Evolutionary conservation across 2,797 vertebrate genomes (phyloP).

Genomic region (Notamacropus eugenii): DNA sequence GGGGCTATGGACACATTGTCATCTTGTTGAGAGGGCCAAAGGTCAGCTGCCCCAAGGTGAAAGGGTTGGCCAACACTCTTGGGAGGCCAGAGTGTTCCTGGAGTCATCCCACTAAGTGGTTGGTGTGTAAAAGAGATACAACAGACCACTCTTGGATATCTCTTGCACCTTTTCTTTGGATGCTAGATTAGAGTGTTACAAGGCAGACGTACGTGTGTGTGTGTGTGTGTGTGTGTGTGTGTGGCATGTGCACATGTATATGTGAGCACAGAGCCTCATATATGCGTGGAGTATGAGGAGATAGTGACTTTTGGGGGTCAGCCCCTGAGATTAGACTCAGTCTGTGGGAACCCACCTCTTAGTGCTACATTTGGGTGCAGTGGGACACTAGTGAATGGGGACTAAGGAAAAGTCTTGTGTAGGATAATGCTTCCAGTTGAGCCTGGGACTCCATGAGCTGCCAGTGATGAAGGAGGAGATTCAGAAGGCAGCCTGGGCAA

Average conservation of each 20-base stretch:
- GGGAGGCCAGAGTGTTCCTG: not conserved
- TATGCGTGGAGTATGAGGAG: not conserved
- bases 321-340: not conserved
- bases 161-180: not conserved
- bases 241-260: not conserved
- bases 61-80: not conserved
- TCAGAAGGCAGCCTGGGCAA: not conserved
- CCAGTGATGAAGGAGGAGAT: not conserved
- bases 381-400: not conserved
- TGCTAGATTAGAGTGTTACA: not conserved
- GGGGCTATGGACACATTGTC: not conserved
- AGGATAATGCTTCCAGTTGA: not conserved
- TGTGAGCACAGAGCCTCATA: not conserved
- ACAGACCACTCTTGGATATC: not conserved
- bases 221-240: not conserved
- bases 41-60: not conserved
- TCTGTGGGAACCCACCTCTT: not conserved
- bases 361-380: not conserved
- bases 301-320: not conserved
- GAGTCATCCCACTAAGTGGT: not conserved
- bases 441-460: not conserved
- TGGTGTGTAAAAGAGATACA: not conserved
- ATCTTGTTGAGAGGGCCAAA: not conserved
- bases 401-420: not conserved
- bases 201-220: not conserved